phyloP scores from a whole-genome alignment of 2,888 invertebrate species.

The Chymomyza caudatula region DNA sequence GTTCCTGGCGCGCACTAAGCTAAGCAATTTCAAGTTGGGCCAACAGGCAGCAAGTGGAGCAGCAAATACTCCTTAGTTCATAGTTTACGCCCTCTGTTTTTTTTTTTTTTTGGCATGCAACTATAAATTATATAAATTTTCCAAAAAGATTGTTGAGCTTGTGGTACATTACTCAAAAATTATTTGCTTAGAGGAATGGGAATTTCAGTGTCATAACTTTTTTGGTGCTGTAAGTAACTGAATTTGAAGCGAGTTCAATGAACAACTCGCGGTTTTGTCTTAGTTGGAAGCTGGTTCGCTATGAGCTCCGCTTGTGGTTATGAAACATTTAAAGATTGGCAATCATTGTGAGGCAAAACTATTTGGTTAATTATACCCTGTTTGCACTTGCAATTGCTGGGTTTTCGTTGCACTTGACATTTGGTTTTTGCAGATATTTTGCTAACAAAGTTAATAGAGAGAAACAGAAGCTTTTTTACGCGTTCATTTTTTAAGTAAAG shows the following conservation, averaged over 20 bases:
- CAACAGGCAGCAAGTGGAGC: background rate
- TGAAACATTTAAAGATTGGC: background rate
- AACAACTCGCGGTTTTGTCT: slow-evolving; percentile 8
- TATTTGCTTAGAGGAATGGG: too few relatives aligned
- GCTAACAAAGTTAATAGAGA: too few relatives aligned
- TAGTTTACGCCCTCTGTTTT: slow-evolving; percentile 33
- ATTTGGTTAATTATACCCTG: too few relatives aligned
- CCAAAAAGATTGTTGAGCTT: slow-evolving; percentile 56
- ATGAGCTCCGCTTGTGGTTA: too few relatives aligned
- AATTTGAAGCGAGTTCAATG: slow-evolving; percentile 46
- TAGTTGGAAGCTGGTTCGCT: background rate
- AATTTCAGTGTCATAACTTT: too few relatives aligned
- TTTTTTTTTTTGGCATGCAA: slow-evolving; percentile 29
- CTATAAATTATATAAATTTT: slow-evolving; percentile 52
- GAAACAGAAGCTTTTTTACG: too few relatives aligned
- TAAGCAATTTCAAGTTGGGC: slow-evolving; percentile 47
- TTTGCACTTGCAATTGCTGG: too few relatives aligned
- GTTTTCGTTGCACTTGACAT: too few relatives aligned
- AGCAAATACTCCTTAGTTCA: slow-evolving; percentile 28
- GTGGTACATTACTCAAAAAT: too few relatives aligned
- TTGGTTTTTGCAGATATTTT: too few relatives aligned
- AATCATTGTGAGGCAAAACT: too few relatives aligned
- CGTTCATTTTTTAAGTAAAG: too few relatives aligned
- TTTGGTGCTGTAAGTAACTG: background rate
- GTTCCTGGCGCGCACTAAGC: slow-evolving; percentile 56